Conservation (phyloP, 2,888 invertebrate species). For the Hemaris fuciformis region DNA sequence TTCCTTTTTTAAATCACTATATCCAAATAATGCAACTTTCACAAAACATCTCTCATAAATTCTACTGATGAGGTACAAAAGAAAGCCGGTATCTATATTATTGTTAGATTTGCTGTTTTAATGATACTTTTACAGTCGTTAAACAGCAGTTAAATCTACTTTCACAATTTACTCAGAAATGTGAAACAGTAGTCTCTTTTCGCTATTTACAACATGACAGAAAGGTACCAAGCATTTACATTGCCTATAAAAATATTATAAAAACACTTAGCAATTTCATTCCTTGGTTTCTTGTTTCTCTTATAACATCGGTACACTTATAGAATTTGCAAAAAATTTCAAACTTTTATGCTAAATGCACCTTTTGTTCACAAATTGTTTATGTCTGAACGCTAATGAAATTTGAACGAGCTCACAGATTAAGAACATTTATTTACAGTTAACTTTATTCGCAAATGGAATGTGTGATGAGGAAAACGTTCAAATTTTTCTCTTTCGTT, state of each 20-base stretch:
- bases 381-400: constrained; percentile 49
- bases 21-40: background rate
- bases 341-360: background rate
- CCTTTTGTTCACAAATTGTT: constrained; percentile 12
- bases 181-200: background rate
- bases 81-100: background rate
- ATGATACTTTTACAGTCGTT: background rate
- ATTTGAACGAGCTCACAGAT: constrained; percentile 51
- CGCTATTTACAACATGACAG: no score
- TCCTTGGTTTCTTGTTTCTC: no score
- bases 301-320: background rate
- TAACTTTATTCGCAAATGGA: constrained; percentile 30
- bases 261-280: no score
- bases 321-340: background rate
- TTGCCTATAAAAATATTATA: background rate
- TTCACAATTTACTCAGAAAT: background rate
- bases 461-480: constrained; percentile 24
- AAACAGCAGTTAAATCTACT: background rate
- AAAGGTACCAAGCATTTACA: background rate
- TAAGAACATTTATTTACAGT: constrained; percentile 33
- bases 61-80: background rate
- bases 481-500: constrained; percentile 20
- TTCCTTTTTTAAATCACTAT: background rate
- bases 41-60: background rate
- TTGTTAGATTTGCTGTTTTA: background rate